Percentiles rank a stretch among this genome's conserved stretches.
Conservation (phyloP, 2,888 invertebrate species). For the Boloria euphrosyne region DNA sequence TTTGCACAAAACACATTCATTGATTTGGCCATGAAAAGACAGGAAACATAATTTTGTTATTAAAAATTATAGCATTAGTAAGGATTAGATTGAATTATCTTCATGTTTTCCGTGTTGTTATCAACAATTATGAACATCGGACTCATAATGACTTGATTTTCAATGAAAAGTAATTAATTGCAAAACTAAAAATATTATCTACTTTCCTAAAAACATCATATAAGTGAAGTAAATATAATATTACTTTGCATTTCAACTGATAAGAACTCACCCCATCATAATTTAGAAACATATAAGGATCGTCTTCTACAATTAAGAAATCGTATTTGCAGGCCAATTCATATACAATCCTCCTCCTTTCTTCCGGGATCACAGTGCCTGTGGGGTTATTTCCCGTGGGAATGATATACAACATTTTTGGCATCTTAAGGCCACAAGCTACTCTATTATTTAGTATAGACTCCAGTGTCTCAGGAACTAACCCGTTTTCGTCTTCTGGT, state of each 20-base stretch:
- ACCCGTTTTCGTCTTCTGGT: constrained; percentile 86
- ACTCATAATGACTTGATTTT: no score
- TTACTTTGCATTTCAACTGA: not conserved
- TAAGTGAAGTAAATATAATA: no score
- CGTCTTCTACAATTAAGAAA: constrained; percentile 90
- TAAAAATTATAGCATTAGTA: no score
- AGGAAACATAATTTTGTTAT: no score
- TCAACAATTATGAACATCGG: no score
- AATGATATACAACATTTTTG: constrained; percentile 87
- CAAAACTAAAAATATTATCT: no score
- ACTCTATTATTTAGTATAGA: constrained; percentile 76
- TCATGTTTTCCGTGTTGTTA: no score
- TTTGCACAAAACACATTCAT: no score
- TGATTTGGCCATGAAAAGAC: no score
- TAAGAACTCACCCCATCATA: constrained; percentile 81
- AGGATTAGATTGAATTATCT: no score
- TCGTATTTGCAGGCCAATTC: constrained; percentile 88
- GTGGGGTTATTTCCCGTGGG: constrained; percentile 91
- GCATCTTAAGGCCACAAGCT: constrained; percentile 81
- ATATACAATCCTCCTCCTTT: constrained; percentile 87
- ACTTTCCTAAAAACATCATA: no score
- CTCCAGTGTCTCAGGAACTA: constrained; percentile 84
- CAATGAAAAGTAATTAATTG: no score
- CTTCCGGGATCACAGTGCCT: constrained; percentile 85
- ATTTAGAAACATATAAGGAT: constrained; percentile 91